Evolutionary conservation across 2,888 invertebrate genomes (phyloP).

Genomic region (Oligia latruncula): DNA sequence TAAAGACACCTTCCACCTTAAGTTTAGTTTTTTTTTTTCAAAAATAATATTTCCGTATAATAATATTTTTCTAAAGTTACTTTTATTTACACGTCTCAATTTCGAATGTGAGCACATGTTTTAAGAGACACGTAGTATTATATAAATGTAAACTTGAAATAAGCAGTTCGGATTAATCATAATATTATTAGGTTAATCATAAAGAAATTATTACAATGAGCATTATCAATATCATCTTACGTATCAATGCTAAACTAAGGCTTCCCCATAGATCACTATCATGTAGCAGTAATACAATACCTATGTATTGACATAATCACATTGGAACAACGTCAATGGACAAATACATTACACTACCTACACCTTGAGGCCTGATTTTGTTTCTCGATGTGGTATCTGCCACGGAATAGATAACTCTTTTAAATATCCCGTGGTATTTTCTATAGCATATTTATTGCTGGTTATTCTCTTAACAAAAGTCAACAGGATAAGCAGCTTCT

Average conservation of each 20-base stretch:
- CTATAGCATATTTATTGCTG: background rate
- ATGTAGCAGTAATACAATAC: background rate
- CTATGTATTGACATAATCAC: background rate
- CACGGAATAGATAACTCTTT: background rate
- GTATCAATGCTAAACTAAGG: background rate
- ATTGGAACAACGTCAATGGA: background rate
- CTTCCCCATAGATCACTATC: background rate
- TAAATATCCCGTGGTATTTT: background rate
- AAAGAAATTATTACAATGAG: background rate
- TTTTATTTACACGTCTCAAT: slow-evolving; percentile 8
- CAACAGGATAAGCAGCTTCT: background rate
- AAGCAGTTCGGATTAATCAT: background rate
- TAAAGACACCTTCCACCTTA: slow-evolving; percentile 30
- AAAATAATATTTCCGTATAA: slow-evolving; percentile 37
- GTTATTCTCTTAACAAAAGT: background rate
- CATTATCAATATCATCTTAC: background rate
- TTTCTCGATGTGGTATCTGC: background rate
- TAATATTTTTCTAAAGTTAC: slow-evolving; percentile 22
- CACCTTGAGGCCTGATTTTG: background rate
- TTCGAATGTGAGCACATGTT: slow-evolving; percentile 5
- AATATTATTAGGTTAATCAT: background rate
- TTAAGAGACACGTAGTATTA: slow-evolving; percentile 1
- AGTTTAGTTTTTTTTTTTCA: slow-evolving; percentile 18
- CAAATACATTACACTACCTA: background rate
- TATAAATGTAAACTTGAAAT: background rate